Conservation (phyloP, 1,140 invertebrate genomes). For the Lepeophtheirus salmonis region DNA sequence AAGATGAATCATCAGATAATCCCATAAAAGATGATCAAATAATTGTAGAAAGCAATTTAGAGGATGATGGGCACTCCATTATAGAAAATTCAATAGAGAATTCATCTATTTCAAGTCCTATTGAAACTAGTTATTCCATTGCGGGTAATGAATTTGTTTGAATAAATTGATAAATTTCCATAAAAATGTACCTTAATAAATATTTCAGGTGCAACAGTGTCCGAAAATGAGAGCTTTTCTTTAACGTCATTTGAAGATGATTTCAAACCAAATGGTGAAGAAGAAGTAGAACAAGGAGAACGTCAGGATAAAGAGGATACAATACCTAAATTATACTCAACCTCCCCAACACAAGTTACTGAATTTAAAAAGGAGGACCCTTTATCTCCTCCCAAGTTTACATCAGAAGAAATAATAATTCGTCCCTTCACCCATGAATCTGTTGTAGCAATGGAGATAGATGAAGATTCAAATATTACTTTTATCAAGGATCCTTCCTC, state of each 20-base stretch:
- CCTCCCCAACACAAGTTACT: slow-evolving; percentile 23
- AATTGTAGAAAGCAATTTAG: no score
- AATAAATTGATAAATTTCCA: no score
- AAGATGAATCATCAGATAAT: not conserved
- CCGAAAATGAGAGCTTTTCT: slow-evolving; percentile 29
- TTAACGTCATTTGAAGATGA: slow-evolving; percentile 24
- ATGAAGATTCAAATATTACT: not conserved
- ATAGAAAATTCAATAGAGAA: not conserved
- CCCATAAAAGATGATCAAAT: no score
- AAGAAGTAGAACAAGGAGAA: not conserved
- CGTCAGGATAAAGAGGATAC: not conserved
- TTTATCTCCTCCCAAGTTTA: slow-evolving; percentile 46
- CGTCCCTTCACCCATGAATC: not conserved
- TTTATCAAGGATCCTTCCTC: not conserved
- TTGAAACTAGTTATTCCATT: not conserved
- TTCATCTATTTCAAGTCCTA: not conserved
- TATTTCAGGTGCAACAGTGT: slow-evolving; percentile 3
- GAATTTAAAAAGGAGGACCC: slow-evolving; percentile 35
- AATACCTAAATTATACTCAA: slow-evolving; percentile 20
- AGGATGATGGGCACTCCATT: no score
- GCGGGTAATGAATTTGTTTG: not conserved
- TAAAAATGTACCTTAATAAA: no score
- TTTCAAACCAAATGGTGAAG: not conserved
- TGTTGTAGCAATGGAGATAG: not conserved
- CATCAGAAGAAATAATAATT: slow-evolving; percentile 49